Conservation (phyloP, 2,797 vertebrate genomes). For the Chaenodraco wilsoni region DNA sequence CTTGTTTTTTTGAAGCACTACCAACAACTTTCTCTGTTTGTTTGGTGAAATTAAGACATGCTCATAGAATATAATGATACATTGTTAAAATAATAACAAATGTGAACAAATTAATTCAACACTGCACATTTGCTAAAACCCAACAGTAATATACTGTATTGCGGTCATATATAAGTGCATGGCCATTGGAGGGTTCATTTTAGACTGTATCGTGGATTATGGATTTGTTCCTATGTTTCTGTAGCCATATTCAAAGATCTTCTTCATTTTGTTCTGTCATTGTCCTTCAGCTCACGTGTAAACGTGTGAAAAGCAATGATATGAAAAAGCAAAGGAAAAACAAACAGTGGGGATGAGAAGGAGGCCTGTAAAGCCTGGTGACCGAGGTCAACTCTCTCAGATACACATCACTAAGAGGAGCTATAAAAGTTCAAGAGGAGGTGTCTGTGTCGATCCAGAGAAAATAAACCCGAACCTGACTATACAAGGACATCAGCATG, state of each 20-base stretch:
- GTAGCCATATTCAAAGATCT: conserved; percentile 23
- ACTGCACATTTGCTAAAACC: neutral
- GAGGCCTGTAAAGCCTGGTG: conserved; percentile 80
- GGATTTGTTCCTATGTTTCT: conserved; percentile 1
- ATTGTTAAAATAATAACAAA: conserved; percentile 15
- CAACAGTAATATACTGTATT: neutral
- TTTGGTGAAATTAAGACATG: conserved; percentile 26
- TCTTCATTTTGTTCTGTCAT: conserved; percentile 42
- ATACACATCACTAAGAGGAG: conserved; percentile 83
- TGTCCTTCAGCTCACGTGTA: conserved; percentile 69
- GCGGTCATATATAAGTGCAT: conserved; percentile 9
- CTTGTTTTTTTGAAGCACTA: conserved; percentile 30
- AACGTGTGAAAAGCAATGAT: conserved; percentile 74
- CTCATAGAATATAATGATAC: conserved; percentile 1
- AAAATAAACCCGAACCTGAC: conserved; percentile 82
- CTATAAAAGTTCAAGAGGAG: conserved; percentile 86
- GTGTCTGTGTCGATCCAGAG: conserved; percentile 81
- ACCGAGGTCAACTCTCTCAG: conserved; percentile 82
- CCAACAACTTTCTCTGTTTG: conserved; percentile 35
- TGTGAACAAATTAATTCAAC: neutral
- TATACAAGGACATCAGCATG: conserved; percentile 82
- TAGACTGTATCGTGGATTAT: conserved; percentile 1
- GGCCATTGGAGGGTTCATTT: neutral
- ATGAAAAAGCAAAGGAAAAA: conserved; percentile 72
- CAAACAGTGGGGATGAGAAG: conserved; percentile 76